Evolutionary conservation across 2,797 vertebrate species (phyloP).

Genomic region (Poeciliopsis presidionis): DNA sequence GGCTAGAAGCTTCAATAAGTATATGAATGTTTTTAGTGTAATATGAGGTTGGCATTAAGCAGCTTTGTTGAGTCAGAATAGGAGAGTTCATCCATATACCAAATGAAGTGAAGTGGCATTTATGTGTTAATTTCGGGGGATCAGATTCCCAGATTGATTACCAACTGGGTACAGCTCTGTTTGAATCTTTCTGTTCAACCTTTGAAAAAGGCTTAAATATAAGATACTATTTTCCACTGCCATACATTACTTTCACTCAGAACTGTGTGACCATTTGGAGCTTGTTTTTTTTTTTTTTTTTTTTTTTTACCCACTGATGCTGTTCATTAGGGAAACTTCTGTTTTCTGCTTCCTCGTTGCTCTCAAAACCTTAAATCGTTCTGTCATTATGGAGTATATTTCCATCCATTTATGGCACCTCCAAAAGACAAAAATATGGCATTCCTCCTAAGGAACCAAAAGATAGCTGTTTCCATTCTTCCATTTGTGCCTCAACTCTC

Average conservation of each 20-base stretch:
- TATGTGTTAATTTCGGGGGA: not conserved
- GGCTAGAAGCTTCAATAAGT: not conserved
- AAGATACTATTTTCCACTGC: not conserved
- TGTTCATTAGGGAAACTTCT: conserved; percentile 2
- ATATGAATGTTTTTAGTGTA: not conserved
- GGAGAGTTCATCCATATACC: not conserved
- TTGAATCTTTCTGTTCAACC: not conserved
- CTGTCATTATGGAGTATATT: conserved; percentile 1
- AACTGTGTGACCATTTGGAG: not conserved
- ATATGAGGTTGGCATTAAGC: not conserved
- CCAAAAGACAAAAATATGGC: not conserved
- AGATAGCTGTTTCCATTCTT: not conserved
- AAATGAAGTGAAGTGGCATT: not conserved
- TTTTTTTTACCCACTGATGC: not conserved
- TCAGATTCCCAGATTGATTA: not conserved
- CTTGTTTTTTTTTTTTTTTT: not conserved
- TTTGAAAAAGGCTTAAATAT: not conserved
- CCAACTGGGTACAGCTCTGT: not conserved
- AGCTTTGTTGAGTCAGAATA: not conserved
- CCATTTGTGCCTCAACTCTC: not conserved
- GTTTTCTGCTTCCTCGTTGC: not conserved
- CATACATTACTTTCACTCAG: not conserved
- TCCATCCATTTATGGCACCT: conserved; percentile 12
- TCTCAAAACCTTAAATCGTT: not conserved
- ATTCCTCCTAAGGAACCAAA: not conserved